Percentiles rank a stretch among this genome's conserved stretches.
Conservation (phyloP, 2,113 vertebrate genomes). For the Sinocyclocheilus maitianheensis region DNA sequence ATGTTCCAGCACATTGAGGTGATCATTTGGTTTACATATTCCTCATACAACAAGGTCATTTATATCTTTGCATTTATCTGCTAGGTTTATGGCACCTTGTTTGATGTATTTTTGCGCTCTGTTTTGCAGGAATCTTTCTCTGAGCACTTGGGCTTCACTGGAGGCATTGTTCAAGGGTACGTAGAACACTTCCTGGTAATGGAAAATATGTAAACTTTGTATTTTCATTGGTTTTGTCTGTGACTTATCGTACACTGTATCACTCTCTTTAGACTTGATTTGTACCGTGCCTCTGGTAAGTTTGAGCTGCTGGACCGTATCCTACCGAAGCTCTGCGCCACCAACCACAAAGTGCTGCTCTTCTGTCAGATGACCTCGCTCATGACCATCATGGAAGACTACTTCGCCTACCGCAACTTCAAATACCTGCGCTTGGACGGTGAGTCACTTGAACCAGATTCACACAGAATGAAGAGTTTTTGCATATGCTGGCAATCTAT, state of each 20-base stretch:
- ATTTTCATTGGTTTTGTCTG: background rate
- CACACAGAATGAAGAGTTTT: background rate
- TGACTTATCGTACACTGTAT: background rate
- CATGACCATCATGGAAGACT: constrained; percentile 99
- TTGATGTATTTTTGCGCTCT: background rate
- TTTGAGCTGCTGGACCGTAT: constrained; percentile 97
- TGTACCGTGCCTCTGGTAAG: constrained; percentile 94
- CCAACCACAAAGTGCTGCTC: constrained; percentile 96
- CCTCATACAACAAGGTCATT: background rate
- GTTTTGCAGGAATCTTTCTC: constrained; percentile 90
- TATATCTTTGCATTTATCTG: background rate
- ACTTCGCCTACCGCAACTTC: constrained; percentile 92
- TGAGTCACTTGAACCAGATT: constrained; percentile 67
- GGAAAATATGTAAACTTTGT: background rate
- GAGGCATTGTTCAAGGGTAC: constrained; percentile 91
- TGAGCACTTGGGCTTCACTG: constrained; percentile 90
- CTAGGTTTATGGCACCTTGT: background rate
- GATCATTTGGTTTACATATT: background rate
- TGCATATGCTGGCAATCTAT: too few species aligned
- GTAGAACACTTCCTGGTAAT: constrained; percentile 30
- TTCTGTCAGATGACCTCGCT: constrained; percentile 99
- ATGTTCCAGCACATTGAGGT: constrained; percentile 99
- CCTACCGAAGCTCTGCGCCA: constrained; percentile 91
- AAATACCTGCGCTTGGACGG: constrained; percentile 97
- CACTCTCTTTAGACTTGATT: constrained; percentile 76